These are phyloP conservation scores for Rachycentron canadum DNA, from an alignment of 2,797 vertebrate species.

Conservation along the genomic window DNA sequence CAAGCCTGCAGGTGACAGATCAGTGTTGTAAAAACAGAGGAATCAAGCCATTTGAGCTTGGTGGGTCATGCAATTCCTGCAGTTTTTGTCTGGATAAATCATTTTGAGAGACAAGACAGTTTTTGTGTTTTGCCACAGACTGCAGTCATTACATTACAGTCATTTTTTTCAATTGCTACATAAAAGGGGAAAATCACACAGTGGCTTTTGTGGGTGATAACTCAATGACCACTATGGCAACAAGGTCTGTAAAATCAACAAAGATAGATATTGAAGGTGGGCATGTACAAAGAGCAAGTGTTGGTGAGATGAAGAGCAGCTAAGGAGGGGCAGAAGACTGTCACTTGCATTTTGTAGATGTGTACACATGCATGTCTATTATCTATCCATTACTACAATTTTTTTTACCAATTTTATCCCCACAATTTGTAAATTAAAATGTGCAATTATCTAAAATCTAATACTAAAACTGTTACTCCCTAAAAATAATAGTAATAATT, in stretches of 20 bases:
- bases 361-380: not conserved
- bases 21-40: not conserved
- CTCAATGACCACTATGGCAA: conserved; percentile 46
- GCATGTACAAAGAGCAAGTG: conserved; percentile 1
- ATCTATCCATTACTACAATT: not conserved
- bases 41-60: not conserved
- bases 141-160: not conserved
- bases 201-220: not conserved
- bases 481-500: too few relatives aligned
- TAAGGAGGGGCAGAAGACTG: not conserved
- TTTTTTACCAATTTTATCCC: not conserved
- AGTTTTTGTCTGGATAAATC: not conserved
- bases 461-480: not conserved
- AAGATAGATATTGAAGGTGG: conserved; percentile 7
- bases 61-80: not conserved
- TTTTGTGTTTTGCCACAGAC: not conserved
- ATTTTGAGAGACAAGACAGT: not conserved
- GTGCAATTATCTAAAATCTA: not conserved
- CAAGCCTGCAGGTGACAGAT: not conserved
- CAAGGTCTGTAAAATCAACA: conserved; percentile 11
- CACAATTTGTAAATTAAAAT: not conserved
- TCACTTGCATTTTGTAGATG: not conserved
- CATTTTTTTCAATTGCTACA: not conserved
- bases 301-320: conserved; percentile 23
- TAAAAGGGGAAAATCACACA: conserved; percentile 12